Conservation (phyloP, 2,888 invertebrate species). For the Margaritifera margaritifera region DNA sequence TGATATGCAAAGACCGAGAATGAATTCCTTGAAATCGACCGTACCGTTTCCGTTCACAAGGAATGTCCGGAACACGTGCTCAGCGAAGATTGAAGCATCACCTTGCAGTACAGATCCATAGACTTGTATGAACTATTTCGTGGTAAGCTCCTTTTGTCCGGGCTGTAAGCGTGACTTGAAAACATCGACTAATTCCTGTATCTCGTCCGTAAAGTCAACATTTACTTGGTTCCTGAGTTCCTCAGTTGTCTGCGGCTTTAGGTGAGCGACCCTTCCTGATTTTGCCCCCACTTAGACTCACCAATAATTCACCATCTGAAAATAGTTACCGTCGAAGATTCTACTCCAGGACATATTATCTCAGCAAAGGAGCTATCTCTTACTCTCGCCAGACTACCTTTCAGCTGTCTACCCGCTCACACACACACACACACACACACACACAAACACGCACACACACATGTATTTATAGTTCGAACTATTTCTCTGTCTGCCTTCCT, state of each 20-base stretch:
- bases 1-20: constrained; percentile 40
- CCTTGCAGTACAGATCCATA: constrained; percentile 35
- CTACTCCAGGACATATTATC: too few species aligned
- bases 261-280: background rate
- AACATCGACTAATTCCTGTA: constrained; percentile 15
- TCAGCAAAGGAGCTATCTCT: too few species aligned
- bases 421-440: too few species aligned
- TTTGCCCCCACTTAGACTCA: too few species aligned
- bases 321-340: too few species aligned
- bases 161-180: constrained; percentile 14
- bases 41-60: constrained; percentile 36
- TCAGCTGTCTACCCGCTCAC: too few species aligned
- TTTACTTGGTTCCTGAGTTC: constrained; percentile 10
- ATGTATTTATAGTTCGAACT: too few species aligned
- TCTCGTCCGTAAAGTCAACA: constrained; percentile 18
- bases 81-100: constrained; percentile 39
- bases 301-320: too few species aligned
- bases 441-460: too few species aligned
- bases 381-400: too few species aligned
- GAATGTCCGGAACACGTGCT: constrained; percentile 48
- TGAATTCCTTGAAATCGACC: constrained; percentile 46
- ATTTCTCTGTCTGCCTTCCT: too few species aligned
- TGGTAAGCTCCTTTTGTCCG: constrained; percentile 30
- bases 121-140: constrained; percentile 38
- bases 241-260: constrained; percentile 17